Evolutionary conservation across 2,797 vertebrate genomes (phyloP), one percentile per base, ranked within the genome.

Genomic region (Octomys mimax): DNA sequence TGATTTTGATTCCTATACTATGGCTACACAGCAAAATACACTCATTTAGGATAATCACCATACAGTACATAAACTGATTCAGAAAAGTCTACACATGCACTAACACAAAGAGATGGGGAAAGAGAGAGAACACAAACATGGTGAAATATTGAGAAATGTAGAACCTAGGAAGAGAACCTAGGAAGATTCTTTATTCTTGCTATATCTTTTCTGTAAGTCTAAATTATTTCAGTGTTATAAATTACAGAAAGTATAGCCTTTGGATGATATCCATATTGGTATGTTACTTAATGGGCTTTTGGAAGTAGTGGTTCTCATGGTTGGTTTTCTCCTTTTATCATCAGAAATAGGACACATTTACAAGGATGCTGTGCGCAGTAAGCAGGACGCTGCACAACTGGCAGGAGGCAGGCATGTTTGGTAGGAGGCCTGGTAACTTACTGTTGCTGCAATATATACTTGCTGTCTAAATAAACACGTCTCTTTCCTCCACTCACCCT

Each of bases 251-350:
- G 24, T 12, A 39, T 14, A n/a, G 57, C n/a, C 52, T 86, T n/a
- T 57, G 22, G 52, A 81, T 94, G 26, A 54, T 26, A 54, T 39
- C 1, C 31, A 61, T 61, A 42, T 94, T 1, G 31, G 24, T 82
- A 26, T 57, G 68, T 57, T 57, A 6, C 52, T 36, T 70, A 94
- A 57, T 57, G 54, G 75, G 61, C 33, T 33, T 13, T 22, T 13
- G 31, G 59, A 87, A 87, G 66, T 80, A 22, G 64, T 93, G 95
- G 36, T 73, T 95, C 92, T 36, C 9, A 70, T 24, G 28, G 92
- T 88, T 81, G 11, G 19, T 79, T 91, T 96, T 87, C 78, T 93
- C 49, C 68, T 46, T 66, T 62, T 33, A 89, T 91, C 42, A 91
- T 21, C 52, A 73, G 26, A 8, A 73, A 77, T 1, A 52, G 61